Evolutionary conservation across 1,140 invertebrate genomes (phyloP).

Genomic region (Oreohelix idahoensis): DNA sequence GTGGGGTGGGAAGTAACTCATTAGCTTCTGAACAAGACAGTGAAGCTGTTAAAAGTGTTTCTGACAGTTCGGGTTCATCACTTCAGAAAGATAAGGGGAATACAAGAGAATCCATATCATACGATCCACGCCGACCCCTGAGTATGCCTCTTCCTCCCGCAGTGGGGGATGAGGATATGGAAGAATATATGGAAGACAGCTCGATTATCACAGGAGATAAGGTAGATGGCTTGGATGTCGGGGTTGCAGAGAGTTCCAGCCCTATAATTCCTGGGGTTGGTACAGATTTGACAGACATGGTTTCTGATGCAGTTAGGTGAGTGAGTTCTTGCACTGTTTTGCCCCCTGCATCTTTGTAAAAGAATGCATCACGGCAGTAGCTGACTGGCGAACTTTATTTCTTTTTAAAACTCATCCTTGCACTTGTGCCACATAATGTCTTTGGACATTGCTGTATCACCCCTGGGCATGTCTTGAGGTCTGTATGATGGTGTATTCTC

Average conservation of each 20-base stretch:
- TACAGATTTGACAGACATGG: conserved; percentile 8
- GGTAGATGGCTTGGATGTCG: background rate
- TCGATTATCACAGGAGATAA: background rate
- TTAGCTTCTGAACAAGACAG: background rate
- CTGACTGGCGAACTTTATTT: no score
- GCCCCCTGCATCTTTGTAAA: no score
- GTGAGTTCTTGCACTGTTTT: background rate
- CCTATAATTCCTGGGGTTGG: background rate
- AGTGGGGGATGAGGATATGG: conserved; percentile 20
- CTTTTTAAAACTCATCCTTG: no score
- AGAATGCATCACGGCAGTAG: no score
- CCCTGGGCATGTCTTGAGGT: no score
- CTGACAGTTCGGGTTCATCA: background rate
- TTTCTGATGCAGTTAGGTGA: conserved; percentile 32
- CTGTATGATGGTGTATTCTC: no score
- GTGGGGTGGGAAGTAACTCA: background rate
- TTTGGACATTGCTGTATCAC: no score
- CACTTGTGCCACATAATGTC: no score
- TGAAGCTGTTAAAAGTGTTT: background rate
- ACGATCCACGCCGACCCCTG: conserved; percentile 12
- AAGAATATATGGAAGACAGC: conserved; percentile 18
- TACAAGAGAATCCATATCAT: background rate
- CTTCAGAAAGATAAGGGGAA: background rate
- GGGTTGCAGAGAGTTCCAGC: background rate
- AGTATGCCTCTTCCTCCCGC: conserved; percentile 27